phyloP scores from a whole-genome alignment of 2,113 vertebrate species.

The Datnioides undecimradiatus region DNA sequence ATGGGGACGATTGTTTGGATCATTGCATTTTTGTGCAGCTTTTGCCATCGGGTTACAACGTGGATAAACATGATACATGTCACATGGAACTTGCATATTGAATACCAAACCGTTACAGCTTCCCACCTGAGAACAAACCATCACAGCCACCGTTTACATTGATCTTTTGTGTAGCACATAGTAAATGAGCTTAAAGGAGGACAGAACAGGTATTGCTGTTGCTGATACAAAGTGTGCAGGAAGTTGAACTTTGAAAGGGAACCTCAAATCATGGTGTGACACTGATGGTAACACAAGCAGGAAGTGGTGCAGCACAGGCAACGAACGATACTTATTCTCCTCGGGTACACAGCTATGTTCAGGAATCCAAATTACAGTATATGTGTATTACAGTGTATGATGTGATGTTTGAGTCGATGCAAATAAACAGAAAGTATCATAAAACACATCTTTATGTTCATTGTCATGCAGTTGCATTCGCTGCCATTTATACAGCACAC shows the following conservation, averaged over 20 bases:
- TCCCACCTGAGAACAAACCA: slow-evolving; percentile 56
- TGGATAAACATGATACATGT: slow-evolving; percentile 39
- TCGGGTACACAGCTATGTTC: slow-evolving; percentile 17
- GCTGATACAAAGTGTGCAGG: slow-evolving; percentile 19
- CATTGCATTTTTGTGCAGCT: slow-evolving; percentile 69
- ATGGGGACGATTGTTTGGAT: slow-evolving; percentile 13
- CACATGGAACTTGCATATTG: slow-evolving; percentile 66
- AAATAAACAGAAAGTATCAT: slow-evolving; percentile 9
- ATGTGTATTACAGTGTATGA: no score
- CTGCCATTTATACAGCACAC: slow-evolving; percentile 30
- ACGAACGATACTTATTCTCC: neutral
- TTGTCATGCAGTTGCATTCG: slow-evolving; percentile 64
- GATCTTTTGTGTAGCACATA: slow-evolving; percentile 25
- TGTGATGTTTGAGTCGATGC: neutral
- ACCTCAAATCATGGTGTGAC: slow-evolving; percentile 1
- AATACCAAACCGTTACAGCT: slow-evolving; percentile 21
- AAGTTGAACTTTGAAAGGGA: neutral
- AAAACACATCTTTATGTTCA: slow-evolving; percentile 17
- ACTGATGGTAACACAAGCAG: neutral
- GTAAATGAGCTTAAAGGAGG: neutral
- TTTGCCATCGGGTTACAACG: slow-evolving; percentile 56
- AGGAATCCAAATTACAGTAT: slow-evolving; percentile 12
- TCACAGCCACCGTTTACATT: slow-evolving; percentile 8
- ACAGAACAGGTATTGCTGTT: slow-evolving; percentile 24
- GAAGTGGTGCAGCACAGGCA: neutral